Base-by-base conservation (phyloP, 1,140 invertebrate species). In the Batillaria attramentaria region DNA sequence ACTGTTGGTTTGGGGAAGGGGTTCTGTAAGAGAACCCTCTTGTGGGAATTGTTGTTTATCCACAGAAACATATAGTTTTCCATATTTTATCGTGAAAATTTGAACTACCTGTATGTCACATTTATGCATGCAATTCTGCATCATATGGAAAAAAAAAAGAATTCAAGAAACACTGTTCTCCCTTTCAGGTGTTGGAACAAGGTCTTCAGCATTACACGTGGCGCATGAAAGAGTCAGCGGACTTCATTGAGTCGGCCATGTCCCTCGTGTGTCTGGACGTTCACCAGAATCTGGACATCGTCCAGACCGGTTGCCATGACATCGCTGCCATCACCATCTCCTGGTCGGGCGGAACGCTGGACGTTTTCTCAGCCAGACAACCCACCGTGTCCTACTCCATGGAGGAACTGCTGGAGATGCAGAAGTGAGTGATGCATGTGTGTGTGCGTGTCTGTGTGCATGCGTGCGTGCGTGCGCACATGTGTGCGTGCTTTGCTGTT, bases 201-300 rank as follows among this genome's bases (percentile, higher is more conserved):
- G 90, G 90, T 20, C 80, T 90, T 37, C 84, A 87, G 68, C 83
- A 88, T 57, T 87, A 84, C 62, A 91, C 89, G 13, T 91, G 90
- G 90, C 90, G 87, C 78, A 91, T 88, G 84, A 88, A 89, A 70
- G 90, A 91, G 76, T 88, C 88, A 37, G 85, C 84, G 46, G 90
- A 91, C 79, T 91, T 90, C 74, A 90, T 91, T 31, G 90, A 91
- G 77, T 83, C 84, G 54, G 90, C 90, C 41, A 88, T 89, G 84
- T 84, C 89, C 2, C 78, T 91, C 3, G 87, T 91, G 3, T 89
- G 89, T 77, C 54, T 89, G 13, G 90, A 91, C 74, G 84, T 90
- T 16, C 86, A 89, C 77, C 87, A 87, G 79, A 90, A 89, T 72
- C 85, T 91, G 54, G 89, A 91, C 79, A 83, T 88, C 62, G 88